phyloP scores from a whole-genome alignment of 2,888 invertebrate genomes.

The Coelinius sp. region DNA sequence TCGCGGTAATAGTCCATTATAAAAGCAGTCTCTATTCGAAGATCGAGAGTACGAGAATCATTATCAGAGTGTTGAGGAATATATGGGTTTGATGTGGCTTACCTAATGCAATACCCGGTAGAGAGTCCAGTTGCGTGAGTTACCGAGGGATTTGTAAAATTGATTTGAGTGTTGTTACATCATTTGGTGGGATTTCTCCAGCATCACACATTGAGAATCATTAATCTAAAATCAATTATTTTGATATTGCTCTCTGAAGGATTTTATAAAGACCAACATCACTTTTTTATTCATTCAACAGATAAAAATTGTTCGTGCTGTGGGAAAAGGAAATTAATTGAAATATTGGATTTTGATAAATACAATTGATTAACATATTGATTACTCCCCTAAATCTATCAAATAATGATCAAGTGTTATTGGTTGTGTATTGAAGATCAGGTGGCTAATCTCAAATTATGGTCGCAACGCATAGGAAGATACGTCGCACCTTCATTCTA shows the following conservation, averaged over 20 bases:
- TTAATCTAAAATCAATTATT: neutral
- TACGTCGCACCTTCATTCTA: neutral
- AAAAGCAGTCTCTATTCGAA: neutral
- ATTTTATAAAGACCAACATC: no score
- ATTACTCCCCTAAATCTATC: neutral
- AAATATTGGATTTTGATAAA: no score
- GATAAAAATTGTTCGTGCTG: no score
- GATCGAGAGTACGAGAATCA: constrained; percentile 16
- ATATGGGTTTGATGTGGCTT: neutral
- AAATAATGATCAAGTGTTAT: neutral
- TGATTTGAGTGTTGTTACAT: neutral
- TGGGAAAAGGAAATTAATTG: no score
- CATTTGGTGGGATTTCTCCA: neutral
- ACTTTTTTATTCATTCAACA: no score
- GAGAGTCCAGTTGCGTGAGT: neutral
- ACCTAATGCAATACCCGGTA: neutral
- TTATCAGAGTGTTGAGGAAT: constrained; percentile 12
- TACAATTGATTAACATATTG: neutral
- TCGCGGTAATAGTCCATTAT: constrained; percentile 4
- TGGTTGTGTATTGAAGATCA: neutral
- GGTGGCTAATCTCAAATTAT: neutral
- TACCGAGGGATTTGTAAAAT: neutral
- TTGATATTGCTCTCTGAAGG: neutral
- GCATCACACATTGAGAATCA: neutral
- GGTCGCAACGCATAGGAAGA: neutral